Conservation (phyloP, 2,888 invertebrate species). For the Drosophila putrida region DNA sequence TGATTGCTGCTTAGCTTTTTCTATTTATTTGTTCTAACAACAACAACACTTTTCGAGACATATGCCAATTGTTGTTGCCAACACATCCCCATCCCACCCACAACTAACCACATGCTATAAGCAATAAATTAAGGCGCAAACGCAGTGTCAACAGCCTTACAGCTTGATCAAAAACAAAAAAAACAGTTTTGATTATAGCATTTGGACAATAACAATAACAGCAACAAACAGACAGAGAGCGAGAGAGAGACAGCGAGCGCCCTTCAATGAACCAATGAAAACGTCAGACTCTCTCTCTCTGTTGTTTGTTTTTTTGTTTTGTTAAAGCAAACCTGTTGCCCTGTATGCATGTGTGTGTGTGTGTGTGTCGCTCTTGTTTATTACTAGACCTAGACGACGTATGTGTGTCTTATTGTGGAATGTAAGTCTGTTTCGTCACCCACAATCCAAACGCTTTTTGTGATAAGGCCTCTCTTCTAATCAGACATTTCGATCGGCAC, state of each 20-base stretch:
- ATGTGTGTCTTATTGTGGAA: slow-evolving; percentile 3
- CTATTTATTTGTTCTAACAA: slow-evolving; percentile 37
- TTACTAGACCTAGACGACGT: slow-evolving; percentile 15
- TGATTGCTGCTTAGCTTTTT: slow-evolving; percentile 12
- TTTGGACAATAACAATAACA: neutral
- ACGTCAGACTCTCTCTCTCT: slow-evolving; percentile 29
- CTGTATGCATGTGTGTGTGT: slow-evolving; percentile 9
- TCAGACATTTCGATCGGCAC: slow-evolving; percentile 28
- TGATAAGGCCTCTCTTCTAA: slow-evolving; percentile 46
- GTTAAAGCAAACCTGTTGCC: slow-evolving; percentile 53
- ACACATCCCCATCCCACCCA: slow-evolving; percentile 7
- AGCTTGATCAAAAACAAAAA: slow-evolving; percentile 5
- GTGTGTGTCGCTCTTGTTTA: slow-evolving; percentile 28
- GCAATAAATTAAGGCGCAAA: slow-evolving; percentile 11
- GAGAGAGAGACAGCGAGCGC: slow-evolving; percentile 19
- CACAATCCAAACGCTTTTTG: slow-evolving; percentile 10
- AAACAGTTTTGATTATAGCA: slow-evolving; percentile 10
- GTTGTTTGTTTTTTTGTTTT: neutral
- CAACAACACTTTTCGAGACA: slow-evolving; percentile 32
- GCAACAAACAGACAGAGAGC: neutral
- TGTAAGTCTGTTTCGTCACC: slow-evolving; percentile 47
- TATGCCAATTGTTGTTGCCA: slow-evolving; percentile 33
- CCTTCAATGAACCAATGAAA: slow-evolving; percentile 50
- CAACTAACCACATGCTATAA: slow-evolving; percentile 8
- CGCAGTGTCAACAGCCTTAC: slow-evolving; percentile 54